A percentile compares a stretch with the other conserved stretches of the same genome.
Conservation (phyloP, 2,888 invertebrate genomes). For the Boloria selene region DNA sequence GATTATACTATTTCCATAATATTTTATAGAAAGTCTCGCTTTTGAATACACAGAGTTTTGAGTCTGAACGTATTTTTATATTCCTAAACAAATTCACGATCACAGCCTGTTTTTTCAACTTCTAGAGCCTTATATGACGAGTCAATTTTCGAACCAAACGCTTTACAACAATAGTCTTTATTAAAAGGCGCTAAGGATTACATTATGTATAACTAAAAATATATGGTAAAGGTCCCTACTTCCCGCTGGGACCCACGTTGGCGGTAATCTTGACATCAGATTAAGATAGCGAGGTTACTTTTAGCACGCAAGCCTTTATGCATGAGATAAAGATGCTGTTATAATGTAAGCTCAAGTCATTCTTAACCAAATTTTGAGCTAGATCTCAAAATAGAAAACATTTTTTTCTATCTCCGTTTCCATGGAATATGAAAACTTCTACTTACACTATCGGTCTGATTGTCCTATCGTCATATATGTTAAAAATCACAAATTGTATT, state of each 20-base stretch:
- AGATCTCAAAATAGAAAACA: background rate
- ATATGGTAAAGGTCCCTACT: background rate
- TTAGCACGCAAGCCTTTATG: conserved; percentile 19
- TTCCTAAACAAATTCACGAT: conserved; percentile 13
- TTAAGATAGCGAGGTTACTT: conserved; percentile 18
- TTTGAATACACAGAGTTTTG: background rate
- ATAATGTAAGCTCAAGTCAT: background rate
- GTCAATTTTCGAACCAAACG: conserved; percentile 11
- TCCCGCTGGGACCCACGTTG: conserved; percentile 22
- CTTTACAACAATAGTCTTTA: conserved; percentile 9
- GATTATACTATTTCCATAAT: too few species aligned
- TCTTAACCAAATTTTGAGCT: background rate
- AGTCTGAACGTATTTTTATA: conserved; percentile 8
- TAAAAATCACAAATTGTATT: too few species aligned
- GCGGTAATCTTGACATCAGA: conserved; percentile 20
- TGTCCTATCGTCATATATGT: too few species aligned
- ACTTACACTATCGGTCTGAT: too few species aligned
- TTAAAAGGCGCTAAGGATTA: conserved; percentile 10
- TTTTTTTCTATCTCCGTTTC: too few species aligned
- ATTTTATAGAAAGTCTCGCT: background rate
- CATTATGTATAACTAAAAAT: background rate
- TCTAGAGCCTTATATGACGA: conserved; percentile 21
- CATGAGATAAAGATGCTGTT: conserved; percentile 11
- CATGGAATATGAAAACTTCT: too few species aligned
- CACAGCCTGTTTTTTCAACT: conserved; percentile 2